phyloP scores from a whole-genome alignment of 1,140 invertebrate species.

The Ceratoteleas bidentatus region DNA sequence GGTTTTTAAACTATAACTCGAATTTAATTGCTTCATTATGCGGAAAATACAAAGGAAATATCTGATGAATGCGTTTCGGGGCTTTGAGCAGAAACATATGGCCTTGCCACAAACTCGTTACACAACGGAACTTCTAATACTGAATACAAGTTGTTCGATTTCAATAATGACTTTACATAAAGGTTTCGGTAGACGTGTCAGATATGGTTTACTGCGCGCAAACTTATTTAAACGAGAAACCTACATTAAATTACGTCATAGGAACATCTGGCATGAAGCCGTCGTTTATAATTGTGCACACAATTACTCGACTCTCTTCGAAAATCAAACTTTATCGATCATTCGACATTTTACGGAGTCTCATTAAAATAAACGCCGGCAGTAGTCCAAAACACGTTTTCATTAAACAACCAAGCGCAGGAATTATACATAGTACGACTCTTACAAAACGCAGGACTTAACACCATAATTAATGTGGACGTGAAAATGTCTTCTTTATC shows the following conservation, averaged over 20 bases:
- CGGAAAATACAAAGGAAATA: conserved; percentile 33
- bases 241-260: conserved; percentile 46
- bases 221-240: conserved; percentile 48
- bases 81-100: conserved; percentile 46
- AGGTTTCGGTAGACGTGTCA: conserved; percentile 57
- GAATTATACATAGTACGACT: too few relatives aligned
- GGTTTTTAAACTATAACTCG: conserved; percentile 3
- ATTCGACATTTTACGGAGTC: too few relatives aligned
- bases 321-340: conserved; percentile 41
- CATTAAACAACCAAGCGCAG: too few relatives aligned
- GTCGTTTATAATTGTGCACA: conserved; percentile 24
- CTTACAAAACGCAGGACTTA: too few relatives aligned
- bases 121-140: conserved; percentile 50
- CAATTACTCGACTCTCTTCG: conserved; percentile 14
- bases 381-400: too few relatives aligned
- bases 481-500: conserved; percentile 1
- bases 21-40: conserved; percentile 18
- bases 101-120: conserved; percentile 66
- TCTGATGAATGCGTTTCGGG: conserved; percentile 17
- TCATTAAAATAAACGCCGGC: too few relatives aligned
- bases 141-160: conserved; percentile 66
- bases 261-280: conserved; percentile 35
- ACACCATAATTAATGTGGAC: too few relatives aligned
- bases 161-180: conserved; percentile 65
- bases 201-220: conserved; percentile 35